These are phyloP conservation scores for Gavialis gangeticus DNA, from an alignment of 2,113 vertebrate genomes.

Conservation along the genomic window DNA sequence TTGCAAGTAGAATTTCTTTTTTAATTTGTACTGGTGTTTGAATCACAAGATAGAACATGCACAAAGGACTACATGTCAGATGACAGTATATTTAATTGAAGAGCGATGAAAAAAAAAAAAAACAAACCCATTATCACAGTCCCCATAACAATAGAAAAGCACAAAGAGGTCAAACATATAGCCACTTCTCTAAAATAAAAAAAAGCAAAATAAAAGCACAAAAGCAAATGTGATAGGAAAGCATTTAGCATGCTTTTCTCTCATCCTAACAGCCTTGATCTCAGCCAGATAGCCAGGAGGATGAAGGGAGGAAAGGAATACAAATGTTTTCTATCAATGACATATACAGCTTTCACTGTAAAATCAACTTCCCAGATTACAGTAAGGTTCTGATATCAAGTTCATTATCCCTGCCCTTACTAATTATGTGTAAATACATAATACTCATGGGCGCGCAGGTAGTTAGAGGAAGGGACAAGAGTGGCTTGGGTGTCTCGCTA, in stretches of 20 bases:
- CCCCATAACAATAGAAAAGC: background rate
- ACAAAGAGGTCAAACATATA: background rate
- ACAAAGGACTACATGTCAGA: constrained; percentile 38
- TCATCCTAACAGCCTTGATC: background rate
- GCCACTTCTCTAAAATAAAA: background rate
- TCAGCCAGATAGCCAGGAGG: background rate
- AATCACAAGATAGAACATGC: constrained; percentile 60
- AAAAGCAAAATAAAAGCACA: background rate
- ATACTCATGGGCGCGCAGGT: too few species aligned
- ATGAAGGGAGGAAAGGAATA: background rate
- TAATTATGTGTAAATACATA: too few species aligned
- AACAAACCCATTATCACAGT: background rate
- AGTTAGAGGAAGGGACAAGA: too few species aligned
- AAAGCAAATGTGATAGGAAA: too few species aligned
- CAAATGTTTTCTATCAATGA: background rate
- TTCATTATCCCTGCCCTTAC: background rate
- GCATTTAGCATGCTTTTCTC: background rate
- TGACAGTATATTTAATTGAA: background rate
- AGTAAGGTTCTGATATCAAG: background rate
- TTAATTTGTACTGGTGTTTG: background rate
- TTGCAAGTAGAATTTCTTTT: background rate
- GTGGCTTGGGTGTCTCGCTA: too few species aligned
- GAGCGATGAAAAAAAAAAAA: background rate
- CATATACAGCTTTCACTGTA: too few species aligned
- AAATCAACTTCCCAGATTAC: background rate